A percentile compares a stretch with the other conserved stretches of the same genome.
These are phyloP conservation scores for Solenodon paradoxus DNA, from an alignment of 2,113 vertebrate species.

Conservation along the genomic window DNA sequence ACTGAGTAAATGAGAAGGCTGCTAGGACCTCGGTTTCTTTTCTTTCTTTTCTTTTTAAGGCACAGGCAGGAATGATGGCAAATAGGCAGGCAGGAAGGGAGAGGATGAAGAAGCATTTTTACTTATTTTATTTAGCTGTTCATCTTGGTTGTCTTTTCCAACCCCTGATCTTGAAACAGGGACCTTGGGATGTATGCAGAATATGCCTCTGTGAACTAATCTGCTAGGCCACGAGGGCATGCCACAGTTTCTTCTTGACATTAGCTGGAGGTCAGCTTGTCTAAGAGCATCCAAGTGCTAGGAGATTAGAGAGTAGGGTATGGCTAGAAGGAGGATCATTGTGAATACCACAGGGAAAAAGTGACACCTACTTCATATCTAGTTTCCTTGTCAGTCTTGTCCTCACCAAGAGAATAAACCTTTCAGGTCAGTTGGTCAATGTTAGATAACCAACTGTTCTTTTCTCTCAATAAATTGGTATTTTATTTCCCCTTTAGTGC, in stretches of 20 bases:
- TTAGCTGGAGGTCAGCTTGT: neutral
- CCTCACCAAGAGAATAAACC: neutral
- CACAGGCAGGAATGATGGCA: no score
- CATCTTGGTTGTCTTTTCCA: no score
- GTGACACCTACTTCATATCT: neutral
- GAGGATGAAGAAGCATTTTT: no score
- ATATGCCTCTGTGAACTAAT: no score
- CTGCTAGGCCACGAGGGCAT: no score
- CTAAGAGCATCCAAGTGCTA: neutral
- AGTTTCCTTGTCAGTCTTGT: neutral
- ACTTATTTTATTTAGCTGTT: no score
- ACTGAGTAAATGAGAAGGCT: neutral
- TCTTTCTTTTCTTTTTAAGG: no score
- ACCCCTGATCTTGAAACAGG: no score
- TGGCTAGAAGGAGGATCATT: neutral
- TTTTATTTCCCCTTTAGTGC: neutral
- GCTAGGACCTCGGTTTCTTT: neutral
- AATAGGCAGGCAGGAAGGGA: no score
- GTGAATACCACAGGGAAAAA: neutral
- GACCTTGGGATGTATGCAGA: no score
- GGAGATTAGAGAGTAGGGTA: neutral
- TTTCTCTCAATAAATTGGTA: neutral
- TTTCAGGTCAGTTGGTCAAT: neutral
- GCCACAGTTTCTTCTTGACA: neutral
- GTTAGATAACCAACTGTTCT: neutral